Evolutionary conservation across 2,888 invertebrate species (phyloP), one percentile per base, ranked within the genome.

Genomic region (Drosophila acutilabella): DNA sequence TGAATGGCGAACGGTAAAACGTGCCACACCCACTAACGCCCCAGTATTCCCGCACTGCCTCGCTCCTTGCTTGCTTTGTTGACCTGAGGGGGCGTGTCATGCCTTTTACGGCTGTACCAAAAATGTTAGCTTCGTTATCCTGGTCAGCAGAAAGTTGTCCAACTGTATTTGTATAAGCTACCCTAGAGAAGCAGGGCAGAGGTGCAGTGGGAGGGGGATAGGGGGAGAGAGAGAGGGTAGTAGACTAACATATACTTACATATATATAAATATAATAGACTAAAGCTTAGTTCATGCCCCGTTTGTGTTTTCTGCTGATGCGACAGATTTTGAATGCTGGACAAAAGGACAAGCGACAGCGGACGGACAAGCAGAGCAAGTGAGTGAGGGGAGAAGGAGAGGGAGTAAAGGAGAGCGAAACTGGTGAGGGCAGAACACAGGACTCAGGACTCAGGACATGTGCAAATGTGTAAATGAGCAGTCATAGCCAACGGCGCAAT

Each of bases 381-480:
- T 13, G 30, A 30, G 30, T 8, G 30, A n/a, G 8, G 30, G 6
- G 8, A 13, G 36, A 36, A 36, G 13, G 36, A 13, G 36, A 13
- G 11, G 36, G 36, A 13, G 36, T 4, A 4, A 1, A 4, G 0
- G 13, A 36, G 36, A 36, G 36, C 13, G 13, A 13, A 0, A 8
- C 11, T 3, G 36, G 36, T 5, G 36, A 13, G 36, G 13, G 13
- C 16, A 40, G n/a, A n/a, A 41, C 45, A 16, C n/a, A 6, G 61
- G 67, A 52, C 50, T 60, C 16, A 10, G 20, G 69, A 58, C 57
- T 60, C 64, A 48, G 80, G 69, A 66, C 68, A 73, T 79, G 80
- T 71, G 84, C 62, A 72, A 71, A 75, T 83, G 84, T 88, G 88
- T 84, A 89, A 84, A 84, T 85, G 89, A 88, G 89, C 85, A 89